A percentile compares a stretch with the other conserved stretches of the same genome.
Evolutionary conservation across 1,140 invertebrate genomes (phyloP).

Genomic region (Trichoplusia ni): DNA sequence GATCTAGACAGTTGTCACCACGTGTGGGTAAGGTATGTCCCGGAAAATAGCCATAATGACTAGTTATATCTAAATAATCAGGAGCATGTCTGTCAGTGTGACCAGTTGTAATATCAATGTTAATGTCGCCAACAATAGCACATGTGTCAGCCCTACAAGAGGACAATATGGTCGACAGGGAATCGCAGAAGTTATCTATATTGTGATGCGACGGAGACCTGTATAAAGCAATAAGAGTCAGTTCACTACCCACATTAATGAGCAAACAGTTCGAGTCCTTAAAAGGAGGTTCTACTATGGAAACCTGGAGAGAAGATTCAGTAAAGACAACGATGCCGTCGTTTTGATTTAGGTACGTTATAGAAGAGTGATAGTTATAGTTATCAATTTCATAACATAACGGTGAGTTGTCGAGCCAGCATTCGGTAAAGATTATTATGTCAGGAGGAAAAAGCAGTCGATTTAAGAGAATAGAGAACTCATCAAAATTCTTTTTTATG

Average conservation of each 20-base stretch:
- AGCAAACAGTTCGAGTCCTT: background rate
- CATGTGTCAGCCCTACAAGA: constrained; percentile 7
- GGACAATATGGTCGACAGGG: too few species aligned
- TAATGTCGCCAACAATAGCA: constrained; percentile 28
- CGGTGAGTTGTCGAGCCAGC: constrained; percentile 13
- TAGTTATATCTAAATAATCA: constrained; percentile 23
- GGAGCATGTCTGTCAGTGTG: background rate
- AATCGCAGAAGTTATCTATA: too few species aligned
- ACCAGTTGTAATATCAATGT: constrained; percentile 20
- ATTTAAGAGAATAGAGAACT: background rate
- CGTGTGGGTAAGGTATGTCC: too few species aligned
- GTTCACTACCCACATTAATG: background rate
- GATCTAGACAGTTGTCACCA: too few species aligned
- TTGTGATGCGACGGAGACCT: too few species aligned
- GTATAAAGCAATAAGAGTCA: background rate
- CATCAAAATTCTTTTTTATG: constrained; percentile 16
- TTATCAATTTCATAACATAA: background rate
- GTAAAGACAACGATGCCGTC: background rate
- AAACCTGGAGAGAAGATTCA: background rate
- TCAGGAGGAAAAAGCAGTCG: constrained; percentile 2
- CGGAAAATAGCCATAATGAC: background rate
- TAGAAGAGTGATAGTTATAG: background rate
- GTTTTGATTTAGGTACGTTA: background rate
- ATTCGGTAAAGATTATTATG: constrained; percentile 32
- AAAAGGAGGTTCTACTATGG: background rate